Evolutionary conservation across 2,888 invertebrate species (phyloP).

Genomic region (Pachydiplax longipennis): DNA sequence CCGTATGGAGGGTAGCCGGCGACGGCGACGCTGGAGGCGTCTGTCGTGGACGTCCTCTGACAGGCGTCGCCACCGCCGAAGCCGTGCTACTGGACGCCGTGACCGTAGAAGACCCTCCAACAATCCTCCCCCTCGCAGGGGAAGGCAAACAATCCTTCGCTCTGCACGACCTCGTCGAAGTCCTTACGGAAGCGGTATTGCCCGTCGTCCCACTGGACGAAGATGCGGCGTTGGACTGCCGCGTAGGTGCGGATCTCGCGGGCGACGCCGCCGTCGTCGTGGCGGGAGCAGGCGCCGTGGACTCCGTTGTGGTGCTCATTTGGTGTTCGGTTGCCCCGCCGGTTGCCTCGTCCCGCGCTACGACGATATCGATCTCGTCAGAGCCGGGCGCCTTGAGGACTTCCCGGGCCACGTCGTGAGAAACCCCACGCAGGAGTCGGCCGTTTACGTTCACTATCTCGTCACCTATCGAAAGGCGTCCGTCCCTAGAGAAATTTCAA

Average conservation of each 20-base stretch:
- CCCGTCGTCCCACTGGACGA: neutral
- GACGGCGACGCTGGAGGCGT: neutral
- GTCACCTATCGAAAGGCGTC: constrained; percentile 60
- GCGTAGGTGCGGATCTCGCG: neutral
- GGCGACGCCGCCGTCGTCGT: neutral
- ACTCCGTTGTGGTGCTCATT: constrained; percentile 30
- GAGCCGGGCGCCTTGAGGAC: constrained; percentile 50
- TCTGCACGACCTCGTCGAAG: neutral
- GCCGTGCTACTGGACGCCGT: neutral
- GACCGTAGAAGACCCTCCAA: neutral
- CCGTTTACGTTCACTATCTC: constrained; percentile 62
- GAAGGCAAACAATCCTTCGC: neutral
- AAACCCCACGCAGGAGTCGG: constrained; percentile 58
- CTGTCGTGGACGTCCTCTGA: neutral
- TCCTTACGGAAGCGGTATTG: neutral
- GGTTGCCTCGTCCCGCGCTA: constrained; percentile 51
- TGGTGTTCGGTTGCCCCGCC: constrained; percentile 17
- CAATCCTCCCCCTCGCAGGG: neutral
- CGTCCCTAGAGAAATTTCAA: constrained; percentile 53
- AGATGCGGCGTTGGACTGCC: neutral
- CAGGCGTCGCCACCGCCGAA: neutral
- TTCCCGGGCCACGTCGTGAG: constrained; percentile 55
- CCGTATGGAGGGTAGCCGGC: constrained; percentile 60
- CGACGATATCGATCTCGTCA: constrained; percentile 55
- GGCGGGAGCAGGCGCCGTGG: neutral